Evolutionary conservation across 2,888 invertebrate species (phyloP).

Genomic region (Hoplodrina ambigua): DNA sequence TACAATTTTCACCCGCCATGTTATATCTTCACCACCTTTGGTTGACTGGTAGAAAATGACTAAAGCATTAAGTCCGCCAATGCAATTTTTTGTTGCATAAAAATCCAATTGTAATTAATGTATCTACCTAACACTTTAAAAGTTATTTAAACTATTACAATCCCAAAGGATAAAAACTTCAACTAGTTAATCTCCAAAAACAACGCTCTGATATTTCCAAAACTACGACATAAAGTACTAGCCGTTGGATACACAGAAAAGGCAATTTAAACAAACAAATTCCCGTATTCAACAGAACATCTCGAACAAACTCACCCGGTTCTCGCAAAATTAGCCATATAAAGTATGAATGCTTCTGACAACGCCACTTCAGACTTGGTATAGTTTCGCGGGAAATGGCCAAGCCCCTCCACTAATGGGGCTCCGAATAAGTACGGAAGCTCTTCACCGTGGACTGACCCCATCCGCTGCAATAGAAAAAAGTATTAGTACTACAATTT

Average conservation of each 20-base stretch:
- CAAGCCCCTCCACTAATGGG: conserved; percentile 95
- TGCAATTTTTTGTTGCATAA: too few relatives aligned
- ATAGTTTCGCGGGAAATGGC: conserved; percentile 96
- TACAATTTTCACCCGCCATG: too few relatives aligned
- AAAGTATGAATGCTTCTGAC: conserved; percentile 96
- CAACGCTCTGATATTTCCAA: not conserved
- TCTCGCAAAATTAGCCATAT: conserved; percentile 96
- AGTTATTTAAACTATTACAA: not conserved
- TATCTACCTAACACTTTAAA: not conserved
- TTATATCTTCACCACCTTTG: too few relatives aligned
- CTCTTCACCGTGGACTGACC: conserved; percentile 98
- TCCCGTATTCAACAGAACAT: not conserved
- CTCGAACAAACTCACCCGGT: conserved; percentile 93
- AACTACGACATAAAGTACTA: not conserved
- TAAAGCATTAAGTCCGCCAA: too few relatives aligned
- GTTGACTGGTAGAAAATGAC: too few relatives aligned
- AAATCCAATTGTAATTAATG: not conserved
- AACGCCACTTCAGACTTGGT: conserved; percentile 96
- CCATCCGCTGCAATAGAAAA: conserved; percentile 93
- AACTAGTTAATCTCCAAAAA: not conserved
- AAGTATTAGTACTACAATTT: conserved; percentile 16
- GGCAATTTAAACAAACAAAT: too few relatives aligned
- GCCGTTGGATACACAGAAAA: not conserved
- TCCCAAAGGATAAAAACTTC: not conserved
- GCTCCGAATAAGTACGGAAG: conserved; percentile 97